Evolutionary conservation across 2,113 vertebrate species (phyloP).

Genomic region (Pterocles gutturalis): DNA sequence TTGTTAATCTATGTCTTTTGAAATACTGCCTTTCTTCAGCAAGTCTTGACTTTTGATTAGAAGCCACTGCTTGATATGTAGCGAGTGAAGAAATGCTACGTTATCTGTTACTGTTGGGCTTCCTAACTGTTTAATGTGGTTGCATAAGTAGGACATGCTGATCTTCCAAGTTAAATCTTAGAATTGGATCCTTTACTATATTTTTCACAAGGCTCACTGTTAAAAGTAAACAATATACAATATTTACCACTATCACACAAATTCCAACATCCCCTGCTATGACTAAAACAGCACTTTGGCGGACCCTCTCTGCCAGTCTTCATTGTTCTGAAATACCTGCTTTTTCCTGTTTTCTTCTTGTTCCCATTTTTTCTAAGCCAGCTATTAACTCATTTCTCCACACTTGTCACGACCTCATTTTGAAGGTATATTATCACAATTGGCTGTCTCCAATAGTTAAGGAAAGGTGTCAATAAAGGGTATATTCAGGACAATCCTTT

Average conservation of each 20-base stretch:
- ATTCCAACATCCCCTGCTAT: neutral
- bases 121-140: neutral
- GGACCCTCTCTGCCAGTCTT: neutral
- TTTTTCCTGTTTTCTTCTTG: neutral
- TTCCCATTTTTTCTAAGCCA: neutral
- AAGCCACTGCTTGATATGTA: neutral
- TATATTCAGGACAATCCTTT: neutral
- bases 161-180: neutral
- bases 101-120: accelerated
- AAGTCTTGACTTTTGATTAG: neutral
- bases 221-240: neutral
- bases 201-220: neutral
- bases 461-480: neutral
- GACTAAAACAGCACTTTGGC: neutral
- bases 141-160: neutral
- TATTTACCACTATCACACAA: neutral
- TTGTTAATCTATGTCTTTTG: neutral
- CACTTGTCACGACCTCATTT: neutral
- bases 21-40: neutral
- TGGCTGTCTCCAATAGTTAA: neutral
- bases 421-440: neutral
- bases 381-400: neutral
- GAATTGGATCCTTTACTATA: neutral
- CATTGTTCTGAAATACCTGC: neutral
- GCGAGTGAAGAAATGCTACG: neutral